Evolutionary conservation across 2,888 invertebrate genomes (phyloP), one percentile per base, ranked within the genome.

Genomic region (Nasonovia ribisnigri): DNA sequence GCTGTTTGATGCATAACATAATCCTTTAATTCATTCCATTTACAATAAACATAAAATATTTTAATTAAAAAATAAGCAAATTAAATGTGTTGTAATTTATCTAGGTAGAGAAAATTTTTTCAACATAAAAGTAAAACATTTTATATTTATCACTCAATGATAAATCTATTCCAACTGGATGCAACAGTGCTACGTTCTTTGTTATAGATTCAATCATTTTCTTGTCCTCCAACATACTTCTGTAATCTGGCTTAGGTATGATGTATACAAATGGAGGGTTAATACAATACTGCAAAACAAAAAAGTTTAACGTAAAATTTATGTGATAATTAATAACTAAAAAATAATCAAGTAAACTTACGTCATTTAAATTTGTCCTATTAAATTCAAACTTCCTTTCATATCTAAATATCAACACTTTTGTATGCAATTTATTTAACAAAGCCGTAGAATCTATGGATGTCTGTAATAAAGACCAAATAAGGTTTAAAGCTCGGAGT

Each of bases 131-230:
- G 26, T 60, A 87, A 11, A 24, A 92, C 3, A 60, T 26, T 46
- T n/a, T 87, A 20, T 92, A 92, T 36, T 92, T 92, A 26, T 87
- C 46, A 24, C n/a, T 24, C 46, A 92, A 46, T 3, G 91, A 48
- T 29, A 48, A 16, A 29, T 87, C 42, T 48, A 92, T 10, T 48
- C 92, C 92, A 1, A 11, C 1, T 3, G 92, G 6, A 36, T 13
- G 51, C 29, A 1, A 5, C 13, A 29, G 11, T 29, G 8, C 51
- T 3, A 51, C n/a, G 42, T 29, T 92, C 0, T 51, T 67, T 5
- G 26, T 51, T 8, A 92, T n/a, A 5, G 1, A 26, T 5, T 88
- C 51, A 11, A 88, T n/a, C 20, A 6, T 29, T 4, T 29, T 1
- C 42, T 67, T 51, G n/a, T 92, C 67, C 36, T 20, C 29, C 42